Percentiles rank a stretch among this genome's conserved stretches.
Evolutionary conservation across 2,888 invertebrate genomes (phyloP).

Genomic region (Isoperla grammatica): DNA sequence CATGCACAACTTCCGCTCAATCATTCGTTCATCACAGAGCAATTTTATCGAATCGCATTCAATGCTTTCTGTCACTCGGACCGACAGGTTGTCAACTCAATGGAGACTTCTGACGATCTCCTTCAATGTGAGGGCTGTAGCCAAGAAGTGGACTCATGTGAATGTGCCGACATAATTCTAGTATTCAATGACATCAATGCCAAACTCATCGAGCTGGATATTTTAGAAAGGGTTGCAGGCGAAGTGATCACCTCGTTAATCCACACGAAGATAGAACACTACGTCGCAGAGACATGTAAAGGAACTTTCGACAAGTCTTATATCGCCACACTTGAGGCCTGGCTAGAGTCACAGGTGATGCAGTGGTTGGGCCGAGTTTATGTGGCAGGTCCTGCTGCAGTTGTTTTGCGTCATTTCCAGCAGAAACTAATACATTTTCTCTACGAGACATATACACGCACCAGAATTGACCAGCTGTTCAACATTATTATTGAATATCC

Average conservation of each 20-base stretch:
- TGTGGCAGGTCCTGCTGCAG: slow-evolving; percentile 53
- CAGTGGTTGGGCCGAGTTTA: slow-evolving; percentile 84
- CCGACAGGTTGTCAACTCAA: slow-evolving; percentile 30
- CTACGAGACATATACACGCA: slow-evolving; percentile 82
- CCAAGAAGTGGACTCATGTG: slow-evolving; percentile 55
- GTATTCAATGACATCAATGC: slow-evolving; percentile 73
- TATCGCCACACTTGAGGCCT: slow-evolving; percentile 68
- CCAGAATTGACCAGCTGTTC: slow-evolving; percentile 87
- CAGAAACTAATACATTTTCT: slow-evolving; percentile 74
- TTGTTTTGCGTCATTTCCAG: slow-evolving; percentile 61
- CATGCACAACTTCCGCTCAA: slow-evolving; percentile 65
- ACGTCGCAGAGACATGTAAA: slow-evolving; percentile 79
- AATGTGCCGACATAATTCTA: slow-evolving; percentile 60
- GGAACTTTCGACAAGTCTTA: slow-evolving; percentile 83
- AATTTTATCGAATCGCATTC: slow-evolving; percentile 73
- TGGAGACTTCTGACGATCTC: slow-evolving; percentile 53
- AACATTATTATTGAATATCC: slow-evolving; percentile 96
- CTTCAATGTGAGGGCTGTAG: slow-evolving; percentile 68
- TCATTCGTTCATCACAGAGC: slow-evolving; percentile 62
- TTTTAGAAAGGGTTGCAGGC: slow-evolving; percentile 78
- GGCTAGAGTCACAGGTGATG: slow-evolving; percentile 81
- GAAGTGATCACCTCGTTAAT: slow-evolving; percentile 79
- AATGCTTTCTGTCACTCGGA: slow-evolving; percentile 57
- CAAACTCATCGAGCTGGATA: slow-evolving; percentile 64
- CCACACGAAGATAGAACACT: slow-evolving; percentile 72